A percentile compares a stretch with the other conserved stretches of the same genome.
phyloP scores from a whole-genome alignment of 2,113 vertebrate genomes.

The Cercopithecus mona region DNA sequence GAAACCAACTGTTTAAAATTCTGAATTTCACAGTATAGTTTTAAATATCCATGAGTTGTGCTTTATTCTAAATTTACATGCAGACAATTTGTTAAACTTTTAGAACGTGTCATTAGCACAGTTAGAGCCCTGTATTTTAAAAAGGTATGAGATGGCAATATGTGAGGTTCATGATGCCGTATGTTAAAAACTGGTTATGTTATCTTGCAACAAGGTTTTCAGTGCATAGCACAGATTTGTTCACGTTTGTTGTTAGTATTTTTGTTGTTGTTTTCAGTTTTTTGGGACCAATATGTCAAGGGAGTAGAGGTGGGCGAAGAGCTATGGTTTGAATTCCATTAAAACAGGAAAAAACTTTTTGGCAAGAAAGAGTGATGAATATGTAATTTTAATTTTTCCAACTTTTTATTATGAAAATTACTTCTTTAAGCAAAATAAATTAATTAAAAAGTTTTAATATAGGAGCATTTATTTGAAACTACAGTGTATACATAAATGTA shows the following conservation, averaged over 20 bases:
- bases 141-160: conserved; percentile 66
- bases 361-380: conserved; percentile 16
- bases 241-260: conserved; percentile 67
- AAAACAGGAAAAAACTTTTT: conserved; percentile 59
- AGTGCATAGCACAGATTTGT: conserved; percentile 62
- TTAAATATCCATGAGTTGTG: conserved; percentile 13
- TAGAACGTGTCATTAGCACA: background rate
- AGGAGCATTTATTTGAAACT: background rate
- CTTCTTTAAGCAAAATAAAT: conserved; percentile 68
- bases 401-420: conserved; percentile 38
- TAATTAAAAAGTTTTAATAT: background rate
- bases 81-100: background rate
- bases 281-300: conserved; percentile 56
- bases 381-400: conserved; percentile 62
- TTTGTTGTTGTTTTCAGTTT: conserved; percentile 64
- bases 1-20: background rate
- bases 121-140: conserved; percentile 45
- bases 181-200: conserved; percentile 75
- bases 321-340: conserved; percentile 29
- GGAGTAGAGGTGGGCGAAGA: background rate
- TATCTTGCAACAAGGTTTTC: conserved; percentile 65
- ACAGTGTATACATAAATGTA: background rate
- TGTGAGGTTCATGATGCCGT: conserved; percentile 73
- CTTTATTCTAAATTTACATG: conserved; percentile 15
- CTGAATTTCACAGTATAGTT: conserved; percentile 1